A percentile compares a stretch with the other conserved stretches of the same genome.
Conservation (phyloP, 2,888 invertebrate genomes). For the Ectemnius lituratus region DNA sequence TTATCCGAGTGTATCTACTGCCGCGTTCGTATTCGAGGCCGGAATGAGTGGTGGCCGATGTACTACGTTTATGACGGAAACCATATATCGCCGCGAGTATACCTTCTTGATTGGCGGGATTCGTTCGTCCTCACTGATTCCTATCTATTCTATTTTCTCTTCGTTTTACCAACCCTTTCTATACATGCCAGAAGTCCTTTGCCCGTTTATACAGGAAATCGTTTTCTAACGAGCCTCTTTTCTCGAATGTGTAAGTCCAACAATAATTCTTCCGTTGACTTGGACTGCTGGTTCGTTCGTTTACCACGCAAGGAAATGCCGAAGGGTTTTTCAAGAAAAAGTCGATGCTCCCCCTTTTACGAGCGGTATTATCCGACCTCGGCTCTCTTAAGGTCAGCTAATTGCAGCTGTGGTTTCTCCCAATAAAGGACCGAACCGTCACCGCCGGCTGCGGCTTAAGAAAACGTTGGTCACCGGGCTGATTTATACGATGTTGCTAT, state of each 20-base stretch:
- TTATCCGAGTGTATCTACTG: no score
- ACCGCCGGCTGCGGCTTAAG: slow-evolving; percentile 11
- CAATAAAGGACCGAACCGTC: slow-evolving; percentile 32
- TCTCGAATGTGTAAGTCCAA: neutral
- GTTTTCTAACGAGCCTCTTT: neutral
- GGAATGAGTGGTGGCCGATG: no score
- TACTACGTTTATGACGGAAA: no score
- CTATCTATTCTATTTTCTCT: no score
- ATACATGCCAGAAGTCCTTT: no score
- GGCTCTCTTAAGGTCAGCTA: slow-evolving; percentile 27
- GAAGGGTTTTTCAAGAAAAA: slow-evolving; percentile 20
- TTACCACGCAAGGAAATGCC: neutral
- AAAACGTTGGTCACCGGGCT: slow-evolving; percentile 16
- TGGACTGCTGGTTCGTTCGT: neutral
- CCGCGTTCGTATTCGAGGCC: no score
- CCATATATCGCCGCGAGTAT: no score
- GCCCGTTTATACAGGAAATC: neutral
- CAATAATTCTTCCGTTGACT: slow-evolving; percentile 8
- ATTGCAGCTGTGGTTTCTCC: slow-evolving; percentile 39
- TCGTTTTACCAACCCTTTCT: no score
- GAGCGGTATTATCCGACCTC: slow-evolving; percentile 17
- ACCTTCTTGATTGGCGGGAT: no score
- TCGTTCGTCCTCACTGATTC: no score
- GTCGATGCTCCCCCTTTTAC: slow-evolving; percentile 22
- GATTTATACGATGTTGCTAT: slow-evolving; percentile 25